Evolutionary conservation across 2,888 invertebrate species (phyloP), one percentile per base, ranked within the genome.

Genomic region (Drosophila monieri): DNA sequence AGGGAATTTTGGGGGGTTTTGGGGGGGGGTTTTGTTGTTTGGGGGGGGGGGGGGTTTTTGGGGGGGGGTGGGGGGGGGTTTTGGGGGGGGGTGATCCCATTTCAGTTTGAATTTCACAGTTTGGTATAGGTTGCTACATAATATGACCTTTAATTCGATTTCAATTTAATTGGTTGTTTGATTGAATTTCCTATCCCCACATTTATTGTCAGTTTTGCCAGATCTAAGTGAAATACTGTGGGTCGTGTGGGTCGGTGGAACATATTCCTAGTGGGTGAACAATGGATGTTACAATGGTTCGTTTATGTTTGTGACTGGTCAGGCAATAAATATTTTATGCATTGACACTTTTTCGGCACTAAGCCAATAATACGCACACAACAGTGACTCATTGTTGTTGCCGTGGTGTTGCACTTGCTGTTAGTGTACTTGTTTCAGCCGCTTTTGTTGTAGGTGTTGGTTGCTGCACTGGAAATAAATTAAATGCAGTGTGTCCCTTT

Each of bases 381-480:
- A 54, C 69, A 69, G 49, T 69, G 67, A 52, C 41, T 73, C 73
- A 73, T 72, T 70, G 70, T 70, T 73, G 66, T 73, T 72, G 60
- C 41, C 49, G 35, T 62, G 41, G 44, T 44, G 65, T 51, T 64
- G 65, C 41, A 32, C 25, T 35, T 30, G 30, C 21, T 18, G 6
- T 52, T 46, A 18, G 41, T 53, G 55, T 25, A 6, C 5, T 49
- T 49, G 47, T 21, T 49, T 9, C 10, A 4, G 21, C 10, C 35
- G 32, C 21, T 5, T 12, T 18, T 39, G 37, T 21, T 51, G 23
- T 56, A 32, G 25, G 25, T 52, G 14, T 23, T 53, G 35, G 30
- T 41, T 49, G 41, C 37, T 58, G 41, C 48, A 53, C 52, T 43
- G 70, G 76, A 80, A 85, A 80, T 87, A 87, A 85, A 85, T 80